Base-by-base conservation (phyloP, 2,113 vertebrate species). In the Neoarius graeffei region DNA sequence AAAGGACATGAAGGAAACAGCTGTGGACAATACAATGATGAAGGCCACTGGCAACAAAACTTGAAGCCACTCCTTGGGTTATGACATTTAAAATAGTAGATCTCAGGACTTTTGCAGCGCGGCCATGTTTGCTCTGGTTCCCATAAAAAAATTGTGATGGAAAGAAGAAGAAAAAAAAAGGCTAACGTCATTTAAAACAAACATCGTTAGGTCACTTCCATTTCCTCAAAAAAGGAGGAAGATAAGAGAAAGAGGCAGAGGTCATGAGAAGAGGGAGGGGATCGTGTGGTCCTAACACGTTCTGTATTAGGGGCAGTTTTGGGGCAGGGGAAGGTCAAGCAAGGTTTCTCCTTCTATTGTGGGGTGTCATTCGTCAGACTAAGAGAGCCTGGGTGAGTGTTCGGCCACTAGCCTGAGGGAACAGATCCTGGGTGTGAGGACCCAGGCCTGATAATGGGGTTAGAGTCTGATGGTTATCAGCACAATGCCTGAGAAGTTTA, bases 381-480 rank as follows among this genome's bases (percentile, higher is more conserved):
- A 94, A 91, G 94, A 93, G 94, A 93, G 92, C 92, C 91, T 92
- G 93, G 86, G 91, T 91, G 91, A 93, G 88, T 94, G 91, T 91
- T 90, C 87, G 94, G 94, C 94, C 94, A 95, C 94, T 89, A 90
- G 94, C 95, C 93, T 74, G 91, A 88, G 94, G 95, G 92, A 91
- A 93, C 88, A 93, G 89, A 92, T 93, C 92, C 92, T 93, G 94
- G 94, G 95, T 95, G 95, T 95, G 94, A 92, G 88, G 92, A 91
- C 90, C 91, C 92, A 91, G 88, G 90, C 91, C 91, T 95, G 93
- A 95, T 95, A 95, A 95, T 95, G 93, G 94, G 92, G 94, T 95
- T 94, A 94, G 92, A 92, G 92, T 91, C 91, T 93, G 95, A 96
- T 96, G 94, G 94, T 94, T 95, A 96, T 96, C 95, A 94, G 88